These are phyloP conservation scores for Hydractinia symbiolongicarpus DNA, from an alignment of 30 jellyfish, hydroid and myxozoan species.

Conservation along the genomic window DNA sequence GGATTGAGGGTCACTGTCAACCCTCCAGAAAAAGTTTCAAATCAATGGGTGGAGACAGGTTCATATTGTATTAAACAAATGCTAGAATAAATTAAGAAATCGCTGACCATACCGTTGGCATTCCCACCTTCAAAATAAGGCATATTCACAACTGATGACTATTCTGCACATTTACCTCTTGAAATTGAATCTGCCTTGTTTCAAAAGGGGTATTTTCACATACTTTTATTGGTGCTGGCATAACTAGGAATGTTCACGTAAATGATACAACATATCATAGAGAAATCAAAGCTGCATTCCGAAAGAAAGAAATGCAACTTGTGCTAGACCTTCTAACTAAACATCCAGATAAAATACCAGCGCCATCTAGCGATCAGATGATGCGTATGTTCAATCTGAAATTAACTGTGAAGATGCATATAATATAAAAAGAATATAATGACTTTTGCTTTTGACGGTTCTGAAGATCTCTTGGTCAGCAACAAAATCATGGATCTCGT, in stretches of 20 bases:
- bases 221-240: neutral
- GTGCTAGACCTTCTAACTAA: constrained; percentile 1
- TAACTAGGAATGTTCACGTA: constrained; percentile 8
- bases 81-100: neutral
- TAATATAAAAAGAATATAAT: too few relatives aligned
- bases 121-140: neutral
- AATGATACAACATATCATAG: constrained; percentile 3
- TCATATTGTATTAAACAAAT: neutral
- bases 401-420: constrained; percentile 18
- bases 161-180: neutral
- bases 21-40: constrained; percentile 6
- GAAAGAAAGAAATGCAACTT: neutral
- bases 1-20: constrained; percentile 10
- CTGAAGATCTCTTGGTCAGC: too few relatives aligned
- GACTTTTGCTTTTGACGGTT: too few relatives aligned
- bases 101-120: neutral
- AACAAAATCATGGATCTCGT: too few relatives aligned
- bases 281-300: constrained; percentile 7
- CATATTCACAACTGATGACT: neutral
- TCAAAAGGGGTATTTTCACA: neutral
- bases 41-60: neutral
- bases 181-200: neutral
- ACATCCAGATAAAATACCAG: constrained; percentile 12
- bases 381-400: constrained; percentile 14
- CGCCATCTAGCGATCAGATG: constrained; percentile 8